Evolutionary conservation across 2,888 invertebrate species (phyloP).

Genomic region (Torymus texanus): DNA sequence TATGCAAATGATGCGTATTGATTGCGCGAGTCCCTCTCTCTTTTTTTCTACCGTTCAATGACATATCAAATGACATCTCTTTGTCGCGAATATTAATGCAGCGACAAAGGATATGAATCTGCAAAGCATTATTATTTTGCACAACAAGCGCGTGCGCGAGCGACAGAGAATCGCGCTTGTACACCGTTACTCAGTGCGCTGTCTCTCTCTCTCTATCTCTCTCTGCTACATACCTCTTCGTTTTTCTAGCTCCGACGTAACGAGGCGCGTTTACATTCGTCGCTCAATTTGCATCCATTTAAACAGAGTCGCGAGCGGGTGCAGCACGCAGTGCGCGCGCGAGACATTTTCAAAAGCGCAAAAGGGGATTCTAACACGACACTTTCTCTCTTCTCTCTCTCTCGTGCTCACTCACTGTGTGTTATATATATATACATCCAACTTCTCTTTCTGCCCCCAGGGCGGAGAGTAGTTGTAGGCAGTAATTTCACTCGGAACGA

Average conservation of each 20-base stretch:
- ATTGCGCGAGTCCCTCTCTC: background rate
- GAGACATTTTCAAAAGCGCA: slow-evolving; percentile 38
- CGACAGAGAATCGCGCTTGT: too few relatives aligned
- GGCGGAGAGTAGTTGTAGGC: background rate
- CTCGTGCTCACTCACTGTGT: too few relatives aligned
- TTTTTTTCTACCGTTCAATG: background rate
- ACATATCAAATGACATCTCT: background rate
- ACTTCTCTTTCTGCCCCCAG: too few relatives aligned
- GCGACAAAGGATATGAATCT: slow-evolving; percentile 16
- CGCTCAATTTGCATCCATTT: slow-evolving; percentile 53
- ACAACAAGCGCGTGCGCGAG: background rate
- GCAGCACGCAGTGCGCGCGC: too few relatives aligned
- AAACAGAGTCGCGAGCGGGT: slow-evolving; percentile 38
- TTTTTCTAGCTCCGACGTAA: slow-evolving; percentile 39
- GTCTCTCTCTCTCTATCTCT: background rate
- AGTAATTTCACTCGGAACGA: slow-evolving; percentile 22
- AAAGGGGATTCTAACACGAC: slow-evolving; percentile 7
- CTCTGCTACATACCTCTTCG: background rate
- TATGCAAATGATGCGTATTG: too few relatives aligned
- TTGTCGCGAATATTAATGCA: slow-evolving; percentile 10
- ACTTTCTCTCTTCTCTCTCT: too few relatives aligned
- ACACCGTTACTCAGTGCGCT: too few relatives aligned
- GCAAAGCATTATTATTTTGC: slow-evolving; percentile 16
- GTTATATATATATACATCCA: too few relatives aligned
- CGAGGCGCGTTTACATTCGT: slow-evolving; percentile 51